Evolutionary conservation across 2,888 invertebrate genomes (phyloP), one percentile per base, ranked within the genome.

Genomic region (Lysandra coridon): DNA sequence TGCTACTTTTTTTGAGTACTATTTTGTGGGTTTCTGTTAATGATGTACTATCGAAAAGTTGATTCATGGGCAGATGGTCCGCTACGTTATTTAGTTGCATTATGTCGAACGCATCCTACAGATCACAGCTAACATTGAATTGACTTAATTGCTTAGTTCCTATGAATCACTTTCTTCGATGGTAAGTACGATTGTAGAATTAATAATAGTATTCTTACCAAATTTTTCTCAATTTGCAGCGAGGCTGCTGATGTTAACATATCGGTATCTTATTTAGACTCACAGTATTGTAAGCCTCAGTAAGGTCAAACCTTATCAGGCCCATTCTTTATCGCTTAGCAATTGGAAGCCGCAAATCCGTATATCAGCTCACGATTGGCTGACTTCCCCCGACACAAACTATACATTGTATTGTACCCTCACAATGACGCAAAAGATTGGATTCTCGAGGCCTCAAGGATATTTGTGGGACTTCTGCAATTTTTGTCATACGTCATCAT

Each of bases 291-390:
- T 69, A 69, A 37, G 33, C 69, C 33, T 69, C 12, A n/a, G 37
- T 14, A 69, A 37, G 33, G 69, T 69, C 69, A 69, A 69, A 69
- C 33, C 33, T 69, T 37, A 69, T 69, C 69, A 69, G 17, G 14
- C 1, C 69, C 14, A 37, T 69, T 69, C 69, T 69, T 69, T 69
- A 37, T 37, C 69, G 69, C 69, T 37, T 69, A 69, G 69, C 33
- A 69, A 69, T 69, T 69, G 69, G 69, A 69, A 14, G 74, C 44
- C 74, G 23, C 74, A 74, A 74, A 74, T 74, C 74, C 74, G 14
- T 44, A 44, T 74, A 74, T 74, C 44, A 44, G 74, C 23, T 74
- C 23, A 44, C 74, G 74, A 44, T 44, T 44, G 74, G 74, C 12
- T 74, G 74, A 44, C 44, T 74, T 44, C 17, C 74, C 44, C 44